Evolutionary conservation across 1,140 invertebrate species (phyloP).

Genomic region (Dendrolimus punctatus): DNA sequence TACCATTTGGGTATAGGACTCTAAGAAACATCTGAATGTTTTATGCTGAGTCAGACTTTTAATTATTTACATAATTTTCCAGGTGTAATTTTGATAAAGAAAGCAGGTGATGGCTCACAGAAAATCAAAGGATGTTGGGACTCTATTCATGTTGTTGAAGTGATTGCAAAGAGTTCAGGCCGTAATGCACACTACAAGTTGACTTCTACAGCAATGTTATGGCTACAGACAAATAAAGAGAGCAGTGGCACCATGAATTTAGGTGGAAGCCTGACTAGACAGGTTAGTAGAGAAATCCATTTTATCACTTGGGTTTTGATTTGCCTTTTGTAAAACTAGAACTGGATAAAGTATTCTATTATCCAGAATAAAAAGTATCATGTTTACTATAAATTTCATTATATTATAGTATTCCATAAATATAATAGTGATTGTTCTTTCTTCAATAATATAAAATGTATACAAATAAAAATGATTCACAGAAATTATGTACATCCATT

Average conservation of each 20-base stretch:
- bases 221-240: conserved; percentile 98
- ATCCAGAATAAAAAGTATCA: no score
- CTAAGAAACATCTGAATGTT: no score
- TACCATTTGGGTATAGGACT: no score
- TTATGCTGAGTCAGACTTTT: no score
- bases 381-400: no score
- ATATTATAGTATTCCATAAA: no score
- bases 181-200: conserved; percentile 98
- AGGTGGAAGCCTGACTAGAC: conserved; percentile 97
- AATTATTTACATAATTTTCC: conserved; percentile 13
- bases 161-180: conserved; percentile 95
- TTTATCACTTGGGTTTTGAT: background rate
- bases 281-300: conserved; percentile 73
- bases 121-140: conserved; percentile 99
- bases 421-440: no score
- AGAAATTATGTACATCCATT: no score
- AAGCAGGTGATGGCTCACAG: conserved; percentile 95
- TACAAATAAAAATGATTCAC: no score
- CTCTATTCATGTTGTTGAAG: conserved; percentile 99
- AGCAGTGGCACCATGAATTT: conserved; percentile 98
- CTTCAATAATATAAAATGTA: no score
- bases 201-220: conserved; percentile 99
- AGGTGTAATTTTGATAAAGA: conserved; percentile 99
- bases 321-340: background rate
- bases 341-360: no score